Conservation (phyloP, 2,113 vertebrate species). For the Formicarius rufipectus region DNA sequence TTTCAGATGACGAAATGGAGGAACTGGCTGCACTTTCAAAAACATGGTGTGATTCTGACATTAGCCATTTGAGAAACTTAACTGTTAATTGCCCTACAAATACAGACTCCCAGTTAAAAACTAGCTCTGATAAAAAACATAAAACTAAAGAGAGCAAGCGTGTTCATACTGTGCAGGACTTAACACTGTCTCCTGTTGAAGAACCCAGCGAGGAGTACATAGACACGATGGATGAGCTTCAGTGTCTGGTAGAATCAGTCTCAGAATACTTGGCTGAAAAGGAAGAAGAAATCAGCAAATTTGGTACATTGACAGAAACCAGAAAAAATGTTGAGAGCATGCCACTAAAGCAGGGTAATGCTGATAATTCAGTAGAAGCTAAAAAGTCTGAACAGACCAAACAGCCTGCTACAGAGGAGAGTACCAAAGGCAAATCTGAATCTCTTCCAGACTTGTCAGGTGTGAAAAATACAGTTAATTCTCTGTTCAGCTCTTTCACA, state of each 20-base stretch:
- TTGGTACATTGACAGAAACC: slow-evolving; percentile 77
- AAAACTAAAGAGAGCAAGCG: slow-evolving; percentile 46
- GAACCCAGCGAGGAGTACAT: slow-evolving; percentile 78
- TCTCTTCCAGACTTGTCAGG: slow-evolving; percentile 75
- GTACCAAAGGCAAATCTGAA: slow-evolving; percentile 18
- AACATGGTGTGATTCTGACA: slow-evolving; percentile 33
- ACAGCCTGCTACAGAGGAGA: slow-evolving; percentile 25
- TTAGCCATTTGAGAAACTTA: slow-evolving; percentile 26
- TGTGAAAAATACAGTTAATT: slow-evolving; percentile 86
- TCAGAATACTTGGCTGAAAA: slow-evolving; percentile 94
- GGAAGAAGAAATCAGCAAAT: slow-evolving; percentile 92
- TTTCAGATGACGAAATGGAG: slow-evolving; percentile 84
- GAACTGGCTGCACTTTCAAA: slow-evolving; percentile 70
- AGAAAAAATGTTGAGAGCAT: slow-evolving; percentile 16
- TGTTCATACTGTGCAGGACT: slow-evolving; percentile 44
- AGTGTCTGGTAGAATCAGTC: slow-evolving; percentile 89
- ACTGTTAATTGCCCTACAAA: slow-evolving; percentile 1
- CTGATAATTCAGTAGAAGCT: slow-evolving; percentile 41
- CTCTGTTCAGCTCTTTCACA: slow-evolving; percentile 82
- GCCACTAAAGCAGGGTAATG: slow-evolving; percentile 9
- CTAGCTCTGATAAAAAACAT: slow-evolving; percentile 61
- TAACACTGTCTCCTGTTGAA: slow-evolving; percentile 71
- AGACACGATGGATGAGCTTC: slow-evolving; percentile 88
- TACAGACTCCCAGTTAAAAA: slow-evolving; percentile 14
- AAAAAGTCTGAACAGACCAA: slow-evolving; percentile 34